These are phyloP conservation scores for Pemphigus obesinymphae DNA, from an alignment of 1,140 invertebrate genomes.

Conservation along the genomic window DNA sequence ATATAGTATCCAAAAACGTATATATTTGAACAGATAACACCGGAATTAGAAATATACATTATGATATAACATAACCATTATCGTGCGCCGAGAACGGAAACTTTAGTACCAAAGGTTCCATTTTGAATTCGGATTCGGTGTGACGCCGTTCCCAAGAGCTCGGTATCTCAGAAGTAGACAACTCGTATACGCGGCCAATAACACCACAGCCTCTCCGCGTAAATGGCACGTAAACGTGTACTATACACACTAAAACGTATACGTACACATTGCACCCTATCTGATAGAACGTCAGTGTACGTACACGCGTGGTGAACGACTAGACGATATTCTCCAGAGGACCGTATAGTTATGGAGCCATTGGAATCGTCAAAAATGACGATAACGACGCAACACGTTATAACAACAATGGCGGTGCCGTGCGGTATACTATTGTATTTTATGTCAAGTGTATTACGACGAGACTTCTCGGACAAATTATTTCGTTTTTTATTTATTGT, in stretches of 20 bases:
- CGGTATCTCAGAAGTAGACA: neutral
- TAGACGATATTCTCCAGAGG: neutral
- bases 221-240: neutral
- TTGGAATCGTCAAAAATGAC: neutral
- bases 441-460: too few species aligned
- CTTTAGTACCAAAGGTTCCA: neutral
- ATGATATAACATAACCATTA: neutral
- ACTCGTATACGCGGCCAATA: neutral
- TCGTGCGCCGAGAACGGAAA: constrained; percentile 3
- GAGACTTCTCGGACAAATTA: too few species aligned
- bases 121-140: neutral
- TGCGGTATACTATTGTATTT: too few species aligned
- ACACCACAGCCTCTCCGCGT: neutral
- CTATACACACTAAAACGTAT: neutral
- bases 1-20: neutral
- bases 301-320: neutral
- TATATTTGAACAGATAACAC: neutral
- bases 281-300: neutral
- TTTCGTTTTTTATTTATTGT: too few species aligned
- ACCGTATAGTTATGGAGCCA: neutral
- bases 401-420: too few species aligned
- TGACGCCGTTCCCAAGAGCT: constrained; percentile 5
- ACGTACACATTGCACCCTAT: neutral
- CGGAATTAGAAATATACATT: neutral
- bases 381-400: constrained; percentile 5